Percentiles rank a stretch among this genome's conserved stretches.
Conservation (phyloP, 2,888 invertebrate species). For the Neuroscelio doddi region DNA sequence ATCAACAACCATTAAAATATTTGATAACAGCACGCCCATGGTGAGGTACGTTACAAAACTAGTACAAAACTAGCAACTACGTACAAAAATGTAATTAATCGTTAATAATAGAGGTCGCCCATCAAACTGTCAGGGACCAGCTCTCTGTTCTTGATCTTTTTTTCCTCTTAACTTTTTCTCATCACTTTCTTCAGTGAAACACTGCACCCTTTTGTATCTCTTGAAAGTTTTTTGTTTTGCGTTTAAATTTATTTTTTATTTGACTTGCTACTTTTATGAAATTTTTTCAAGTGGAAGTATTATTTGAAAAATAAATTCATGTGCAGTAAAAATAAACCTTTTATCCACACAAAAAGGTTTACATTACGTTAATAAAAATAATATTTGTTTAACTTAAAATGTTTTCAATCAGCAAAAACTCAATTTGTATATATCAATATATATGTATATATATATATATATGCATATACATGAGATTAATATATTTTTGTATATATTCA, state of each 20-base stretch:
- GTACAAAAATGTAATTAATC: constrained; percentile 73
- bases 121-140: constrained; percentile 65
- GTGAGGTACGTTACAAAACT: constrained; percentile 75
- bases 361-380: too few relatives aligned
- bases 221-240: constrained; percentile 27
- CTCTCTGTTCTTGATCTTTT: too few relatives aligned
- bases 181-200: constrained; percentile 21
- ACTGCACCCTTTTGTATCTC: constrained; percentile 20
- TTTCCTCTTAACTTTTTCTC: constrained; percentile 23
- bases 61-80: constrained; percentile 77
- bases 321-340: too few relatives aligned
- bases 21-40: constrained; percentile 68
- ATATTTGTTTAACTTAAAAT: too few relatives aligned
- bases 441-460: constrained; percentile 26
- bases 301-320: background rate
- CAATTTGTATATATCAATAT: constrained; percentile 14
- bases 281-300: constrained; percentile 10
- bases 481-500: constrained; percentile 13
- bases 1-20: constrained; percentile 67
- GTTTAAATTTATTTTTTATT: constrained; percentile 10
- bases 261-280: constrained; percentile 1
- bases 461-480: constrained; percentile 13
- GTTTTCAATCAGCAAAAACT: constrained; percentile 8
- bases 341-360: too few relatives aligned
- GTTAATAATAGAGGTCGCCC: constrained; percentile 64